Base-by-base conservation (phyloP, 2,797 vertebrate species). In the Selene dorsalis region DNA sequence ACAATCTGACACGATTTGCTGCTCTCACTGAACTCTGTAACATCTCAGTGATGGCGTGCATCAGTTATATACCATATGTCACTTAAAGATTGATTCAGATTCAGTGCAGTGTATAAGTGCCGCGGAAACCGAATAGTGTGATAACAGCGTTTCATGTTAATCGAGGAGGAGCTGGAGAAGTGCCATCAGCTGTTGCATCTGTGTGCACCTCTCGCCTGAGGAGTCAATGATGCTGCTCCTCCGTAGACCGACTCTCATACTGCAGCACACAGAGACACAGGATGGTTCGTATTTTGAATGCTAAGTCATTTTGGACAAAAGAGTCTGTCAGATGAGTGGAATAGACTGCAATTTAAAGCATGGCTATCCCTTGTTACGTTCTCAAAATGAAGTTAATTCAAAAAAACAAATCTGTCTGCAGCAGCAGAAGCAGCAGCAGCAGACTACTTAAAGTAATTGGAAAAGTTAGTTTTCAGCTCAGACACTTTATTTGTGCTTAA, bases 101-200 rank as follows among this genome's bases (percentile, higher is more conserved):
- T 8, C 32, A 35, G 32, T 9, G 32, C 32, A 6, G 22, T 52
- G 28, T 4, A 3, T 10, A 22, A 26, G 24, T 58, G 16, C 24
- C n/a, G 13, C 9, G 9, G 11, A 1, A 17, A 20, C 2, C 4
- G 39, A 71, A 9, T 30, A 61, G 39, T 39, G 16, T 41, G 17
- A 53, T 22, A 16, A 35, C 10, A n/a, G 2, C 2, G 12, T 53
- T 73, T 9, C 3, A 12, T 28, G 43, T 43, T 39, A 3, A 53
- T 50, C 35, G 3, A 50, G 18, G 18, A 59, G 13, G 41, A 22
- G 14, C 7, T 20, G 11, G 3, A 71, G 57, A 64, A 41, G 30
- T 35, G 39, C 9, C 30, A 32, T 20, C 41, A 70, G 65, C 56
- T 73, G 38, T 26, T 75, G 43, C 45, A 22, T 52, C 13, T 65